Conservation (phyloP, 2,113 vertebrate genomes). For the Pungitius pungitius region DNA sequence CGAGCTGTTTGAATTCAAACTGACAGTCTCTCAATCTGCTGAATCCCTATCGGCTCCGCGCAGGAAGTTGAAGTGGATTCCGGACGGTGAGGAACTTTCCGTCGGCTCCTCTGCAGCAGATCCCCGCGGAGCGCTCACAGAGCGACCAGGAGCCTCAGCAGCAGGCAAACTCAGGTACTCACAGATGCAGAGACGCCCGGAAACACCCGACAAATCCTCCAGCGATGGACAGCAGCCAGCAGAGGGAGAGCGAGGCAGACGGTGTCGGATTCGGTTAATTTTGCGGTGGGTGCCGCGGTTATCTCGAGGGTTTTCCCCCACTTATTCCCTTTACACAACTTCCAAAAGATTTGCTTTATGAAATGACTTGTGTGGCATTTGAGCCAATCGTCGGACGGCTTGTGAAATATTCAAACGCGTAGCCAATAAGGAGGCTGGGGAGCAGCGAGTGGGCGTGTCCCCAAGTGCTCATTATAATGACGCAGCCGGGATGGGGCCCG, state of each 20-base stretch:
- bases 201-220: conserved; percentile 65
- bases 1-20: not conserved
- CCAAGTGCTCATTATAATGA: conserved; percentile 45
- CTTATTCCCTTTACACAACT: conserved; percentile 79
- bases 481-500: conserved; percentile 37
- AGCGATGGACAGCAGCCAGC: conserved; percentile 31
- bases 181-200: conserved; percentile 61
- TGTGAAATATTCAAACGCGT: conserved; percentile 61
- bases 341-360: conserved; percentile 80
- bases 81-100: conserved; percentile 52
- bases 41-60: not conserved
- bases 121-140: conserved; percentile 43
- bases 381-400: conserved; percentile 67
- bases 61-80: conserved; percentile 37
- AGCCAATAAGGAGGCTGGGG: conserved; percentile 64
- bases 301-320: conserved; percentile 65
- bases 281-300: conserved; percentile 39
- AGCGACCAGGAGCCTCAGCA: conserved; percentile 15
- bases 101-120: conserved; percentile 17
- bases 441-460: conserved; percentile 56
- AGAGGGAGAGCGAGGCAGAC: not conserved
- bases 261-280: conserved; percentile 23
- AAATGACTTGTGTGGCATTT: conserved; percentile 65
- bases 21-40: conserved; percentile 1
- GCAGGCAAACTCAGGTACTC: conserved; percentile 63